A percentile compares a stretch with the other conserved stretches of the same genome.
Conservation (phyloP, 2,797 vertebrate genomes). For the Alosa sapidissima region DNA sequence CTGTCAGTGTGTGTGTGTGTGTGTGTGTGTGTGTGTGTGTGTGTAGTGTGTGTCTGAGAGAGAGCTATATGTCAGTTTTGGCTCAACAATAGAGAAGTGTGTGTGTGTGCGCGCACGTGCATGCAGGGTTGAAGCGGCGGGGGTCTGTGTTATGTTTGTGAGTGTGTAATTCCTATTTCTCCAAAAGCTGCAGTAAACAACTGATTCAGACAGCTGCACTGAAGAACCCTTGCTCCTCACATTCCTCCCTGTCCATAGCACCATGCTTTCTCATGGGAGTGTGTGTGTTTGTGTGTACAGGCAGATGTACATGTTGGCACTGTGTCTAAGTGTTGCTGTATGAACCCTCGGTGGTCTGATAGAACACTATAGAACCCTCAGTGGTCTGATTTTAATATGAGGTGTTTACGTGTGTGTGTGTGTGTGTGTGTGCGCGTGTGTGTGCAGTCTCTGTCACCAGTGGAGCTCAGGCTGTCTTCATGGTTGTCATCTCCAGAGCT, state of each 20-base stretch:
- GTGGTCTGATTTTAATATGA: too few species aligned
- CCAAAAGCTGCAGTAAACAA: neutral
- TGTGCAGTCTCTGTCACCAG: neutral
- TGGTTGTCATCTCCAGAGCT: neutral
- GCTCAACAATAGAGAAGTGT: constrained; percentile 7
- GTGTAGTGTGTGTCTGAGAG: neutral
- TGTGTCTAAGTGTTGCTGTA: neutral
- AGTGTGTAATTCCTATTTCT: neutral
- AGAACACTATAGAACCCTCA: too few species aligned
- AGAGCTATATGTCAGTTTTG: neutral
- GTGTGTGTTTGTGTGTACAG: neutral
- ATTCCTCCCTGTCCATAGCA: neutral
- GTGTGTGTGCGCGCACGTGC: neutral
- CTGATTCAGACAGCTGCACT: neutral
- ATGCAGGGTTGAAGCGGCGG: neutral
- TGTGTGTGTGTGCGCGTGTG: neutral
- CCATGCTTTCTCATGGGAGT: neutral
- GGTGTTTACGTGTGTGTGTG: neutral
- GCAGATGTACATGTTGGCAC: neutral
- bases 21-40: constrained; percentile 13
- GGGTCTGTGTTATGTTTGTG: neutral
- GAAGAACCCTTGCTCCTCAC: neutral
- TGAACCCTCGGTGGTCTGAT: neutral
- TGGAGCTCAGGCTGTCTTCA: neutral
- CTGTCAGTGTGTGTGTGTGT: constrained; percentile 23